These are phyloP conservation scores for Cervus canadensis DNA, from an alignment of 2,113 vertebrate genomes.

Conservation along the genomic window DNA sequence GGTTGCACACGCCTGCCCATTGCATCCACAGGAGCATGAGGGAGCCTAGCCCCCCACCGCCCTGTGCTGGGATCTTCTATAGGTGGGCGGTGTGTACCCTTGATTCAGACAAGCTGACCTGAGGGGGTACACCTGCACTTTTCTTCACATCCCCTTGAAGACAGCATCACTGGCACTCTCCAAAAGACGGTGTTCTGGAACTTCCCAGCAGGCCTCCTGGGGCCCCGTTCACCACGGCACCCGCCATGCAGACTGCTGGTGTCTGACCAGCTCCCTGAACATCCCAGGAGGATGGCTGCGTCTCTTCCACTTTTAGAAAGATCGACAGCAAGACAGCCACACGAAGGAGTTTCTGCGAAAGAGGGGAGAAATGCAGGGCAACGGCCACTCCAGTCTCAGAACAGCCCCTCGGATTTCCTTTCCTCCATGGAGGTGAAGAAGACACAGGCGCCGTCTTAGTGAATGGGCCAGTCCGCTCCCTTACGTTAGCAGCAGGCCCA, in stretches of 20 bases:
- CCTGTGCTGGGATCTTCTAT: accelerated
- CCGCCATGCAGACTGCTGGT: accelerated
- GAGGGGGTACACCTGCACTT: accelerated
- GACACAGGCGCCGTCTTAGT: accelerated
- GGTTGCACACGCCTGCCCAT: accelerated
- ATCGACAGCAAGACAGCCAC: accelerated
- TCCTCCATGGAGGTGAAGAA: accelerated
- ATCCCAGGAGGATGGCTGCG: too few species aligned
- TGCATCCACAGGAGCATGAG: accelerated
- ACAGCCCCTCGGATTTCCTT: background rate
- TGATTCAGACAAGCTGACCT: background rate
- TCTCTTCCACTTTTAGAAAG: background rate
- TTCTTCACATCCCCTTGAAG: background rate
- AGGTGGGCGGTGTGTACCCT: accelerated
- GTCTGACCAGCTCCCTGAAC: too few species aligned
- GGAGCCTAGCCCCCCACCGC: accelerated
- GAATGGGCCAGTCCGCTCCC: accelerated
- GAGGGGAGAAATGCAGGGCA: background rate
- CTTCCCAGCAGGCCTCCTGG: background rate
- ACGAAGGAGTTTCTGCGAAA: background rate
- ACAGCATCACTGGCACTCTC: accelerated
- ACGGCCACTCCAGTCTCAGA: background rate
- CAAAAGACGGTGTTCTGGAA: background rate
- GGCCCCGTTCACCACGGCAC: accelerated
- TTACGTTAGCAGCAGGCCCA: accelerated